phyloP scores from a whole-genome alignment of 2,113 vertebrate species.

The Pelobates fuscus region DNA sequence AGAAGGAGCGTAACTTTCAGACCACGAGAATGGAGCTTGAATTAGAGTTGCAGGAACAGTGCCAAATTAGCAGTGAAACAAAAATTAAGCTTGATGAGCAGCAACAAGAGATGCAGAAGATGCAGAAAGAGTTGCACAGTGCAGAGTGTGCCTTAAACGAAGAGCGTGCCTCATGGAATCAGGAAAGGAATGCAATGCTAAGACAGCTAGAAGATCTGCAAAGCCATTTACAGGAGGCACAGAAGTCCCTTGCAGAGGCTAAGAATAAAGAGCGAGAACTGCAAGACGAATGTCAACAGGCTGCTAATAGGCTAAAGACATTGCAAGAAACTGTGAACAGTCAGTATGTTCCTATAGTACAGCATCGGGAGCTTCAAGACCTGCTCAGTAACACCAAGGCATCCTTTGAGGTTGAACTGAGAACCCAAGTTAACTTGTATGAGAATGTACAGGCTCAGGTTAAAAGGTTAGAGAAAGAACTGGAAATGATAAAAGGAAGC shows the following conservation, averaged over 20 bases:
- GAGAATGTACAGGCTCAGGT: constrained; percentile 65
- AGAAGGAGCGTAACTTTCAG: constrained; percentile 74
- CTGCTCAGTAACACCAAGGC: constrained; percentile 66
- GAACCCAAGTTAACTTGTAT: constrained; percentile 58
- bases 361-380: constrained; percentile 71
- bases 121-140: constrained; percentile 69
- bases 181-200: constrained; percentile 5
- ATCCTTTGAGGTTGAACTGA: constrained; percentile 71
- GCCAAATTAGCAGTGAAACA: constrained; percentile 59
- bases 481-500: constrained; percentile 63
- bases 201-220: constrained; percentile 9
- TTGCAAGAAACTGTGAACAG: constrained; percentile 47
- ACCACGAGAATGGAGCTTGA: constrained; percentile 69
- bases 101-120: constrained; percentile 69
- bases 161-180: constrained; percentile 6
- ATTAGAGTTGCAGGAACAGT: constrained; percentile 66
- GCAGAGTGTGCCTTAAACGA: constrained; percentile 59
- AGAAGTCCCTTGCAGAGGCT: not conserved
- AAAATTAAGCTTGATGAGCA: constrained; percentile 62
- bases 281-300: constrained; percentile 14
- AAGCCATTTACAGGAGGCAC: not conserved
- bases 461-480: constrained; percentile 66
- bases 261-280: constrained; percentile 3
- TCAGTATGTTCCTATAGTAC: constrained; percentile 53
- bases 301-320: not conserved